phyloP scores from a whole-genome alignment of 2,888 invertebrate species.

The Andrena dorsata region DNA sequence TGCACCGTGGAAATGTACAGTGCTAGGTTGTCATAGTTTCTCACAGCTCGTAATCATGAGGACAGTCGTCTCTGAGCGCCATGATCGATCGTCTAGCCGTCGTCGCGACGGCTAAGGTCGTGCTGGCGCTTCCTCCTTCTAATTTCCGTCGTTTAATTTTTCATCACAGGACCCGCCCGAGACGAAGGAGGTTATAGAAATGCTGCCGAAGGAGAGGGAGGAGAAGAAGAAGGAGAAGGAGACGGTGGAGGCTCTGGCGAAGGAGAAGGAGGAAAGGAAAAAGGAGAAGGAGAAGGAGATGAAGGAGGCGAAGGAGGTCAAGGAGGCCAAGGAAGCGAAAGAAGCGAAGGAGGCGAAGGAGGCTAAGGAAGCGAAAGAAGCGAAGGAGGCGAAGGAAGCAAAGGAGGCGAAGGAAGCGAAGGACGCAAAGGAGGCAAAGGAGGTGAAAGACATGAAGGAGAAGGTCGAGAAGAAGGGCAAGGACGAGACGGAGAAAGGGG shows the following conservation, averaged over 20 bases:
- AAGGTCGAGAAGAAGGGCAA: conserved; percentile 82
- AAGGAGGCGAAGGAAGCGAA: conserved; percentile 83
- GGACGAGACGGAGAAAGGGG: conserved; percentile 86
- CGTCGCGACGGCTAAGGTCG: too few relatives aligned
- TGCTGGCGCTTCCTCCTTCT: neutral
- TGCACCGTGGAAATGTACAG: too few relatives aligned
- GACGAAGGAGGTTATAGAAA: conserved; percentile 74
- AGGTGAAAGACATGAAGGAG: conserved; percentile 85
- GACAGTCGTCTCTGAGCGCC: neutral
- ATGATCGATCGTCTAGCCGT: neutral
- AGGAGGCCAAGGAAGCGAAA: too few relatives aligned
- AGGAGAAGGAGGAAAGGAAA: conserved; percentile 79
- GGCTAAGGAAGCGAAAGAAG: too few relatives aligned
- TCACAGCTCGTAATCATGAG: neutral
- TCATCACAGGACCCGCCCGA: conserved; percentile 79
- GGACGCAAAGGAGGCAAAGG: conserved; percentile 81
- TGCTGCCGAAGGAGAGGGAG: conserved; percentile 75
- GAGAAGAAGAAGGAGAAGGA: conserved; percentile 83
- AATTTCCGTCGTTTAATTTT: conserved; percentile 27
- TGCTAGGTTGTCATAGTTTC: too few relatives aligned
- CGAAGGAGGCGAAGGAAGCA: conserved; percentile 79
- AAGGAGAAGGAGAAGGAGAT: conserved; percentile 86
- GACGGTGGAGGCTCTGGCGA: conserved; percentile 79
- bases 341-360: too few relatives aligned
- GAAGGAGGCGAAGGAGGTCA: conserved; percentile 36